Conservation (phyloP, 2,797 vertebrate species). For the Anisognathus igniventris region DNA sequence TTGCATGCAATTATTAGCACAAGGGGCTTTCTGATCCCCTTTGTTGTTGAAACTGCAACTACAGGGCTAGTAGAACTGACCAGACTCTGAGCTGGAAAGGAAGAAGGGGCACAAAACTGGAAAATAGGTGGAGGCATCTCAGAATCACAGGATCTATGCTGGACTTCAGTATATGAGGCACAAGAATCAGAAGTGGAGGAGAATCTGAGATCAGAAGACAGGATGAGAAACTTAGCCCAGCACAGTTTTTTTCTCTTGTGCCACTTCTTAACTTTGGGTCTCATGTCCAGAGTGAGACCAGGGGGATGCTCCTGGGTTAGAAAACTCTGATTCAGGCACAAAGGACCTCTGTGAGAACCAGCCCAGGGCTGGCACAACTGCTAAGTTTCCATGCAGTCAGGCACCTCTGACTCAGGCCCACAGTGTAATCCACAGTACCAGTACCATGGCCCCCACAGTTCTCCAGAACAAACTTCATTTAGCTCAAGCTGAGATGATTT, state of each 20-base stretch:
- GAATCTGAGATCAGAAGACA: neutral
- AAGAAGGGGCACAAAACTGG: neutral
- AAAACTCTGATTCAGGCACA: neutral
- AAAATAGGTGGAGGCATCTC: neutral
- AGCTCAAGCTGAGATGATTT: neutral
- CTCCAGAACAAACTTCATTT: neutral
- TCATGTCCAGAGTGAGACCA: neutral
- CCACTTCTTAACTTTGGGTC: neutral
- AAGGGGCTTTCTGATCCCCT: neutral
- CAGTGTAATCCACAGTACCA: fast-evolving
- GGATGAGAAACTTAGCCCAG: neutral
- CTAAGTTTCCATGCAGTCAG: neutral
- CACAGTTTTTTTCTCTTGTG: neutral
- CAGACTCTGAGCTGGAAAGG: neutral
- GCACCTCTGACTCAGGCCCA: neutral
- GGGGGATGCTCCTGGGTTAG: neutral
- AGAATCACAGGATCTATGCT: neutral
- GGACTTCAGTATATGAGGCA: neutral
- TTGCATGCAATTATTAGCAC: neutral
- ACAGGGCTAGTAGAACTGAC: neutral
- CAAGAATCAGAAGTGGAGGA: neutral
- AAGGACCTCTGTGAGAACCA: neutral
- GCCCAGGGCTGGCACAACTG: neutral
- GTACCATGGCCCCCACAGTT: neutral
- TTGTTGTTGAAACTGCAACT: neutral